These are phyloP conservation scores for Trissolcus japonicus DNA, from an alignment of 2,888 invertebrate genomes.

Conservation along the genomic window DNA sequence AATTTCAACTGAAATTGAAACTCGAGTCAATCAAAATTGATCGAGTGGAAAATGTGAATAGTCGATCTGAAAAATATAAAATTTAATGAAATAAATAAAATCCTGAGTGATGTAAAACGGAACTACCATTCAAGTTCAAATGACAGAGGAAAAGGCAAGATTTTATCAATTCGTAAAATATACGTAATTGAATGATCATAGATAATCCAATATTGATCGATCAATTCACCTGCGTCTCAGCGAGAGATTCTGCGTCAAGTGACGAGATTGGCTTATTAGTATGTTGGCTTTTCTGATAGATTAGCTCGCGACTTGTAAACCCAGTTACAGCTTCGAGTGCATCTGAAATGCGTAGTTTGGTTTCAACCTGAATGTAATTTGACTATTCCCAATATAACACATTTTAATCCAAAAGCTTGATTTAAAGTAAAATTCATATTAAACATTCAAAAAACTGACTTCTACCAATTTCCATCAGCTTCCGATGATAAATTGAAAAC, in stretches of 20 bases:
- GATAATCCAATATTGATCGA: constrained; percentile 29
- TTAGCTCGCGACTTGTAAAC: constrained; percentile 20
- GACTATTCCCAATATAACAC: neutral
- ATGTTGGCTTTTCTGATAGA: constrained; percentile 22
- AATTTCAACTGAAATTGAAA: neutral
- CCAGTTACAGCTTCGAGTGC: constrained; percentile 13
- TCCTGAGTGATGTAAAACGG: no score
- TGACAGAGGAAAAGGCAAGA: no score
- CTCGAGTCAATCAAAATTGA: neutral
- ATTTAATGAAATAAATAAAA: no score
- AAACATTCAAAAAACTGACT: no score
- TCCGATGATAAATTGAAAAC: no score
- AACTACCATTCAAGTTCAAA: no score
- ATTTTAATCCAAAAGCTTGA: no score
- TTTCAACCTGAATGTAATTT: neutral
- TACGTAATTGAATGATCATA: constrained; percentile 20
- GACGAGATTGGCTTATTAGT: constrained; percentile 21
- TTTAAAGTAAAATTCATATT: no score
- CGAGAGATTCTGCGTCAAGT: constrained; percentile 25
- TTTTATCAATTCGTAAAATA: constrained; percentile 8
- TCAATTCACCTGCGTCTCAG: constrained; percentile 19
- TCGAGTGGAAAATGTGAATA: no score
- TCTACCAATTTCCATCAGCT: no score
- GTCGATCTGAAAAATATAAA: no score
- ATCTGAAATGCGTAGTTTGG: constrained; percentile 9